Base-by-base conservation (phyloP, 2,113 vertebrate species). In the Saiga tatarica region DNA sequence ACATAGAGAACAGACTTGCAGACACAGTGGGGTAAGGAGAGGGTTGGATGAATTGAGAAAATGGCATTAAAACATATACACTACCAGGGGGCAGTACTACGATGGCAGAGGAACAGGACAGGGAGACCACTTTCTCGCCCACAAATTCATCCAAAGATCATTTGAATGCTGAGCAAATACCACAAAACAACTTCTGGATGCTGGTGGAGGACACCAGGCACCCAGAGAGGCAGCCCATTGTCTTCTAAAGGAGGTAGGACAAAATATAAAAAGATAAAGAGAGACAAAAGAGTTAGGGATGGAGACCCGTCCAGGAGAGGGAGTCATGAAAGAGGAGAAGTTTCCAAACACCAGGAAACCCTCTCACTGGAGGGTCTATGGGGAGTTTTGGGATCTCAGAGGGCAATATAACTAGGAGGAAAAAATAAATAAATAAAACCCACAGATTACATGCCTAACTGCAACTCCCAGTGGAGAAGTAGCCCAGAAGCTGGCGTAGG, bases 221-320 rank as follows among this genome's bases (percentile, higher is more conserved):
- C n/a, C 67, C 67, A 71, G n/a, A 71, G 36, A 39, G 67, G n/a
- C n/a, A 71, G 67, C 19, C 10, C n/a, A 23, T 6, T 39, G 67
- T 39, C n/a, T 39, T 71, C 0, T 10, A 71, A 39, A 71, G 67
- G n/a, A 39, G 19, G 67, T 71, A 71, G 67, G n/a, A 39, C 67
- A 71, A 71, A 36, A 67, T 19, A 67, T 67, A 67, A 36, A 17
- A 36, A n/a, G 64, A 67, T 36, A 67, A 67, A 71, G 17, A 71
- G 67, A 23, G 67, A 71, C 19, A 71, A 39, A 71, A 71, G n/a
- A 71, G n/a, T 23, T 39, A 71, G 19, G 67, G n/a, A 71, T 12
- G 19, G n/a, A 23, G n/a, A 71, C n/a, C 19, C 0, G 0, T 39
- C n/a, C 19, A 1, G 1, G 67, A 19, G 67, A 71, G n/a, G 19